phyloP scores from a whole-genome alignment of 2,797 vertebrate species.

The Ciconia nigra region DNA sequence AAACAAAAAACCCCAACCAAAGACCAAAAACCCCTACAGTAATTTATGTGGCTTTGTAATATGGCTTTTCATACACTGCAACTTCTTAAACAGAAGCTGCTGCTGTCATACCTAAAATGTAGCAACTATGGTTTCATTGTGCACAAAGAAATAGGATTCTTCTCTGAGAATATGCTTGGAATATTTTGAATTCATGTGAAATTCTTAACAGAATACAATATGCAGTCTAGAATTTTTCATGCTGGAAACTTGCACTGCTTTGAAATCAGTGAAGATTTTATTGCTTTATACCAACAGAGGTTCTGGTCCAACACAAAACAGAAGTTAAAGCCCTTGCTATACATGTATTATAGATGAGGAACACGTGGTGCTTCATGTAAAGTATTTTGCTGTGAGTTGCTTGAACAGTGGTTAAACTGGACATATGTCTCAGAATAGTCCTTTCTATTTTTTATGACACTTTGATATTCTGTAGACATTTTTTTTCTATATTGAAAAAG shows the following conservation, averaged over 20 bases:
- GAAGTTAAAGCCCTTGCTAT: background rate
- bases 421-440: background rate
- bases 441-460: background rate
- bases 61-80: background rate
- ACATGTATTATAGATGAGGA: background rate
- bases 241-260: background rate
- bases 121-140: background rate
- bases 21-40: rapidly evolving
- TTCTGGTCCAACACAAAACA: background rate
- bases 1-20: background rate
- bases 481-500: background rate
- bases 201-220: background rate
- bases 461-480: background rate
- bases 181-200: background rate
- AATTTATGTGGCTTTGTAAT: background rate
- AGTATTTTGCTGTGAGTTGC: background rate
- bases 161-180: background rate
- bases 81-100: background rate
- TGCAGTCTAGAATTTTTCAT: background rate
- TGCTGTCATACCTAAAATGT: background rate
- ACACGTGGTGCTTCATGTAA: background rate
- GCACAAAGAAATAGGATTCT: background rate
- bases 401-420: background rate
- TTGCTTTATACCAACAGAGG: background rate
- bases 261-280: background rate